These are phyloP conservation scores for Dicaeum eximium DNA, from an alignment of 2,113 vertebrate genomes.

Conservation along the genomic window DNA sequence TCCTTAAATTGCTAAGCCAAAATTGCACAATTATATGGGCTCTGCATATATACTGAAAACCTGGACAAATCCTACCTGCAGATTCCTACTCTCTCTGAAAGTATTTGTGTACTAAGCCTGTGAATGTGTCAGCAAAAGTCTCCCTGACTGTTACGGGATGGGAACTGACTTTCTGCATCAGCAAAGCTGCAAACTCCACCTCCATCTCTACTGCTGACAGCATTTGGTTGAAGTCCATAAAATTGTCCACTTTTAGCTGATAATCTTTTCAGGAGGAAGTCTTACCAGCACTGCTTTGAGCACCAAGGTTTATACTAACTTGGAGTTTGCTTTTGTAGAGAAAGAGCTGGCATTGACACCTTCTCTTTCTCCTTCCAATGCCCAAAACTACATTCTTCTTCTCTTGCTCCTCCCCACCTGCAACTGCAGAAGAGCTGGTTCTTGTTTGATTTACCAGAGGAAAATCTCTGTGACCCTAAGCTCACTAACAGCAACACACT, in stretches of 20 bases:
- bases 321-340: neutral
- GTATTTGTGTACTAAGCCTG: neutral
- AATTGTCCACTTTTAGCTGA: neutral
- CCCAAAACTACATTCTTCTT: neutral
- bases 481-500: neutral
- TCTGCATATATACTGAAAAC: neutral
- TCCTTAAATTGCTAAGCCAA: neutral
- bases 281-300: neutral
- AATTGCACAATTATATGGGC: neutral
- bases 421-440: neutral
- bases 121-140: neutral
- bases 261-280: neutral
- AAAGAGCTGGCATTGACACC: neutral
- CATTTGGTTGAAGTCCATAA: neutral
- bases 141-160: rapidly evolving
- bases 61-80: neutral
- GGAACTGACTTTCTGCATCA: neutral
- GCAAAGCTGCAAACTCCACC: neutral
- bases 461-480: neutral
- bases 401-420: neutral
- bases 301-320: neutral
- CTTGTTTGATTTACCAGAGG: neutral
- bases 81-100: neutral
- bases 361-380: neutral
- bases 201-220: neutral